Evolutionary conservation across 2,888 invertebrate genomes (phyloP).

Genomic region (Drosophila demipolita): DNA sequence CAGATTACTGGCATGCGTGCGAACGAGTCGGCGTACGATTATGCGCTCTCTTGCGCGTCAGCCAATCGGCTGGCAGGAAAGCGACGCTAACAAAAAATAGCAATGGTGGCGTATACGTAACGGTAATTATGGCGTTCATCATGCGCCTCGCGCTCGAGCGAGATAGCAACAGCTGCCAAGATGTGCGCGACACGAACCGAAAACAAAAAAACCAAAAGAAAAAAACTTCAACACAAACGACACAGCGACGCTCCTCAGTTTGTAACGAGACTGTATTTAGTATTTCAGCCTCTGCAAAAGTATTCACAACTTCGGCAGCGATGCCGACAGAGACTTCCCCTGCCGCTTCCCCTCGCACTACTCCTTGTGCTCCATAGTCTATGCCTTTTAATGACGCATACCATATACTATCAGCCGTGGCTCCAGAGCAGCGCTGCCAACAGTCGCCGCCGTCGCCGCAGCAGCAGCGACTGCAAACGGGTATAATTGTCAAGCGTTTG

Average conservation of each 20-base stretch:
- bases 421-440: conserved; percentile 18
- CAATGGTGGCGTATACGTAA: conserved; percentile 84
- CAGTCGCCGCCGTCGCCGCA: conserved; percentile 20
- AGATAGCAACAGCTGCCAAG: conserved; percentile 49
- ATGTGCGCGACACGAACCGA: conserved; percentile 26
- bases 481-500: conserved; percentile 77
- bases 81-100: conserved; percentile 71
- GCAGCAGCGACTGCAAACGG: conserved; percentile 33
- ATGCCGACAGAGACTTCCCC: conserved; percentile 37
- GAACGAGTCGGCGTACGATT: conserved; percentile 29
- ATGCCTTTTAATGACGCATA: conserved; percentile 65
- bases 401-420: conserved; percentile 29
- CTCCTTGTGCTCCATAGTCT: conserved; percentile 9
- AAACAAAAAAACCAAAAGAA: conserved; percentile 13
- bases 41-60: conserved; percentile 40
- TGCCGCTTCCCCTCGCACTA: neutral
- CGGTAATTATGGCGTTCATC: conserved; percentile 85
- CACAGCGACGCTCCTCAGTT: conserved; percentile 68
- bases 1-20: conserved; percentile 5
- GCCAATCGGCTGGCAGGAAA: conserved; percentile 72
- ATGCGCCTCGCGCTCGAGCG: conserved; percentile 60
- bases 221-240: conserved; percentile 44
- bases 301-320: conserved; percentile 70
- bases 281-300: conserved; percentile 75
- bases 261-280: conserved; percentile 84